Evolutionary conservation across 1,140 invertebrate species (phyloP), one percentile per base, ranked within the genome.

Genomic region (Limonius californicus): DNA sequence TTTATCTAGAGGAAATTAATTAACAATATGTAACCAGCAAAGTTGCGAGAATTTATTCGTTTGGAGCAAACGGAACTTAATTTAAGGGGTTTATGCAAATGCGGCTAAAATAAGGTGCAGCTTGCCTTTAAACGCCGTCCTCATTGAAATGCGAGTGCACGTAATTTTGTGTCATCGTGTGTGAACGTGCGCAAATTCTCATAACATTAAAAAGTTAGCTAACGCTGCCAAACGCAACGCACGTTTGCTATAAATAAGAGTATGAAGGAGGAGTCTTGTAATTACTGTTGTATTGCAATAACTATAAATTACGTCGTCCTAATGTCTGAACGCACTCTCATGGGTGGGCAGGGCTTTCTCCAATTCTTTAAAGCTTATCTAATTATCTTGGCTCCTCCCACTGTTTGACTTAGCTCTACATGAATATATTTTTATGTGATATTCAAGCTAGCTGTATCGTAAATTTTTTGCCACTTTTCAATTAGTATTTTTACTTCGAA

Each of bases 261-360:
- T 50, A 21, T 19, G 45, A 21, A 21, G 45, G 45, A 19, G 45
- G 45, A 21, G 45, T 50, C 45, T 18, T 50, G 45, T 50, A 50
- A 50, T 50, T 50, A 50, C 45, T 50, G 45, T 50, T 50, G 45
- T 50, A 50, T 50, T 50, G 45, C 45, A 50, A 50, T 50, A 50
- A 50, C 45, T 50, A 50, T 50, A 50, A 50, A 50, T 50, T 50
- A 50, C 45, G 16, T 50, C n/a, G 20, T 50, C 45, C 45, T 50
- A 50, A 50, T 50, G 45, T 19, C 45, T 50, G 20, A 50, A 50
- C 45, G 45, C 20, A 50, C 20, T 15, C 42, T 50, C 45, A 50
- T 50, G 45, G 45, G 45, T 50, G 45, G 45, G 45, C 45, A 50
- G 45, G 20, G 20, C 20, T 50, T 50, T 50, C 45, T 50, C 45